Base-by-base conservation (phyloP, 2,888 invertebrate genomes). In the Smittia sp. region DNA sequence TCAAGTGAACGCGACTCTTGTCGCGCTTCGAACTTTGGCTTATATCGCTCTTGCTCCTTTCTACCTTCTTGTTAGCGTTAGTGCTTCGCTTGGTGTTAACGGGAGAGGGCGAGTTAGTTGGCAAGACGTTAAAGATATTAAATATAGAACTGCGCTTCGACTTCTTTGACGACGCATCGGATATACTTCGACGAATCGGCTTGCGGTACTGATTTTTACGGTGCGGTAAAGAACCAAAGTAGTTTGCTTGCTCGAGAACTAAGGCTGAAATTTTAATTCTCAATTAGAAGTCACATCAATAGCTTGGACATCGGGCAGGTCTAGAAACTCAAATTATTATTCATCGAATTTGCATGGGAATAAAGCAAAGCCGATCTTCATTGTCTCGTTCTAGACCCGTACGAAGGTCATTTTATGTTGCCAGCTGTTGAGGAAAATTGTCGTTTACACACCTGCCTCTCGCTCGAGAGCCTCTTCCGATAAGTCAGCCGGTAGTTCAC, bases 401-500 rank as follows among this genome's bases (percentile, higher is more conserved):
- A 9, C 32, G 32, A 32, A 32, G 32, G 32, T 32, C 32, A 32
- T 6, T 6, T 9, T 32, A 32, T 9, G 13, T 52, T 52, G 15
- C 52, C 65, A 25, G 9, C 27, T 65, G 27, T 18, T 65, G n/a
- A 7, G 20, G 9, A 13, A 32, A 24, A 7, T 65, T 24, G 13
- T 32, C 27, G 22, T 22, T 22, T 58, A 46, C 73, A 38, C 25
- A 73, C 73, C 90, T 32, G 91, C 91, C 84, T 93, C 93, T 78
- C 90, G 86, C 66, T 89, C 89, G 66, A 92, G 85, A 79, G 90
- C 88, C 79, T 89, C 85, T 79, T 89, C 88, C 74, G 90, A 89
- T 46, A 89, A 84, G 78, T 89, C 88, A 67, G 88, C 87, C 77
- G 91, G 88, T 75, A 89, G 86, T 80, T 88, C 86, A 76, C 85